phyloP scores from a whole-genome alignment of 2,113 vertebrate species.

The Labeo rohita region DNA sequence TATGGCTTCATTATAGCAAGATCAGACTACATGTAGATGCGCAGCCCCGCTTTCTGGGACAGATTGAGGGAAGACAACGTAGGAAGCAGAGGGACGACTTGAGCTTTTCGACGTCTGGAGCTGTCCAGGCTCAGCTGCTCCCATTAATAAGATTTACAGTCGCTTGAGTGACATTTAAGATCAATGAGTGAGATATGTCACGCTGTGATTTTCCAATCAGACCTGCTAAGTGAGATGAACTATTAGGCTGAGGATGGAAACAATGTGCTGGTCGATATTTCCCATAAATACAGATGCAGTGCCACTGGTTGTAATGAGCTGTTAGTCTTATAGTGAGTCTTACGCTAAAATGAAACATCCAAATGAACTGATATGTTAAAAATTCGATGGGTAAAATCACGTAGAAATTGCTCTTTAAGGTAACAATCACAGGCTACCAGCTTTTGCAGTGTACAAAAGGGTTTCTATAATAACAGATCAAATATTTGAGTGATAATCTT shows the following conservation, averaged over 20 bases:
- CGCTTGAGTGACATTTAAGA: conserved; percentile 43
- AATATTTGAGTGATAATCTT: neutral
- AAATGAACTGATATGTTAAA: too few relatives aligned
- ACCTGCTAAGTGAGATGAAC: conserved; percentile 13
- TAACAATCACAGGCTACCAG: too few relatives aligned
- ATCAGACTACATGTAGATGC: conserved; percentile 60
- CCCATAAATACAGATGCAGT: conserved; percentile 35
- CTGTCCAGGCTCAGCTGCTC: conserved; percentile 63
- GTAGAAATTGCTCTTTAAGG: too few relatives aligned
- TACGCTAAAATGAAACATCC: too few relatives aligned
- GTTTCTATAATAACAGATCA: neutral
- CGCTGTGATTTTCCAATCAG: conserved; percentile 44
- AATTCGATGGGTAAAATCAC: too few relatives aligned
- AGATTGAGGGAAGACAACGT: conserved; percentile 65
- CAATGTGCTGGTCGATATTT: conserved; percentile 49
- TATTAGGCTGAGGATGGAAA: conserved; percentile 22
- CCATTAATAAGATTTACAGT: conserved; percentile 64
- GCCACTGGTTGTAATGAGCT: neutral
- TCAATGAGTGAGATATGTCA: conserved; percentile 36
- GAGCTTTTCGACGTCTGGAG: conserved; percentile 64
- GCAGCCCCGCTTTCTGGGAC: conserved; percentile 62
- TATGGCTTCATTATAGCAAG: conserved; percentile 73
- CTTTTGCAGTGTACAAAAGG: neutral
- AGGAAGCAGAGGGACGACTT: conserved; percentile 63
- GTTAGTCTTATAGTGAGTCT: neutral